A percentile compares a stretch with the other conserved stretches of the same genome.
These are phyloP conservation scores for Eristalis arbustorum DNA, from an alignment of 2,888 invertebrate genomes.

Conservation along the genomic window DNA sequence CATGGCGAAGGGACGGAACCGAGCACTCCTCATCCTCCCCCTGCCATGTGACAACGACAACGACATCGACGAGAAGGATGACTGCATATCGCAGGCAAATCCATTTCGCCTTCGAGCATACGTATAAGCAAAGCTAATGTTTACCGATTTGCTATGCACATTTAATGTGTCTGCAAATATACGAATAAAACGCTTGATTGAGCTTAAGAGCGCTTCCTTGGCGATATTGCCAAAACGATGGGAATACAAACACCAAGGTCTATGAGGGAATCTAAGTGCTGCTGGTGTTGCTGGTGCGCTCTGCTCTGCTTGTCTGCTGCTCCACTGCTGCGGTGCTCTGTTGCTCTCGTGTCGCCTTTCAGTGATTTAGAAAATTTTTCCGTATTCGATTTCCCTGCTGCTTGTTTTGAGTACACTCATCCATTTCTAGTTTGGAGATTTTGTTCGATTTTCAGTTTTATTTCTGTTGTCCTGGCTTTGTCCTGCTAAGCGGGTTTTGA, in stretches of 20 bases:
- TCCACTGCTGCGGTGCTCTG: background rate
- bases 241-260: constrained; percentile 63
- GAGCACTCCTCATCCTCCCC: background rate
- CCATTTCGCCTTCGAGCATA: constrained; percentile 63
- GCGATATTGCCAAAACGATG: constrained; percentile 67
- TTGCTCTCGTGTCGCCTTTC: constrained; percentile 26
- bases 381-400: background rate
- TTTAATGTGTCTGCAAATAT: constrained; percentile 72
- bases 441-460: constrained; percentile 12
- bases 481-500: constrained; percentile 33
- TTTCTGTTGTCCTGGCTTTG: constrained; percentile 29
- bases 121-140: constrained; percentile 70
- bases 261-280: constrained; percentile 24
- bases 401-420: background rate
- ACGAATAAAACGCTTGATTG: constrained; percentile 72
- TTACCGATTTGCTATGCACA: constrained; percentile 72
- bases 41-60: background rate
- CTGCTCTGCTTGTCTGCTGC: too few species aligned
- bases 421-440: background rate
- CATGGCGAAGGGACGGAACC: background rate
- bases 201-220: constrained; percentile 68
- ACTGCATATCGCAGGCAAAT: constrained; percentile 58
- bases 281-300: constrained; percentile 3
- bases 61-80: background rate
- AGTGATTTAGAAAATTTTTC: constrained; percentile 26